These are phyloP conservation scores for Macrosiphum euphorbiae DNA, from an alignment of 2,888 invertebrate genomes.

Conservation along the genomic window DNA sequence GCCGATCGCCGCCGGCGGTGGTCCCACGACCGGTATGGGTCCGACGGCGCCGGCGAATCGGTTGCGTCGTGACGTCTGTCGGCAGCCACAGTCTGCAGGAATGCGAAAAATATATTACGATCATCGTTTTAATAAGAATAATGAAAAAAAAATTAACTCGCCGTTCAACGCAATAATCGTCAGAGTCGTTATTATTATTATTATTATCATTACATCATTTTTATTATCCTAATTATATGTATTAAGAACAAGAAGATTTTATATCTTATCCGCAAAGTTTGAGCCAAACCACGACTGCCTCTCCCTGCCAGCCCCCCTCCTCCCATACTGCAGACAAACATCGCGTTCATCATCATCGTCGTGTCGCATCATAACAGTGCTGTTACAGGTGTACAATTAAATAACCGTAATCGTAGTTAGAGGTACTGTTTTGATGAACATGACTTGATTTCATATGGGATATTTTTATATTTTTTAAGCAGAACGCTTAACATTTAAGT, in stretches of 20 bases:
- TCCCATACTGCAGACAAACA: not conserved
- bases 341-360: not conserved
- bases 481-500: not conserved
- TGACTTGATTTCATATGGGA: not conserved
- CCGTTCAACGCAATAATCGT: not conserved
- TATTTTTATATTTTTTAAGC: not conserved
- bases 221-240: not conserved
- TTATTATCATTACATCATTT: not conserved
- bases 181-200: not conserved
- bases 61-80: constrained; percentile 39
- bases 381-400: not conserved
- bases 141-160: not conserved
- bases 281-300: not conserved
- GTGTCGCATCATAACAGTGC: not conserved
- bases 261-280: not conserved
- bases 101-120: not conserved
- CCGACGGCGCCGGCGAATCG: constrained; percentile 26
- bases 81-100: not conserved
- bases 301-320: too few species aligned
- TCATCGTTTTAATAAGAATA: not conserved
- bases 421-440: not conserved
- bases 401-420: not conserved
- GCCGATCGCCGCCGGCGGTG: constrained; percentile 53
- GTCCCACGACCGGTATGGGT: constrained; percentile 65
- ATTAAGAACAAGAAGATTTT: not conserved